Evolutionary conservation across 2,888 invertebrate species (phyloP).

Genomic region (Hedya salicella): DNA sequence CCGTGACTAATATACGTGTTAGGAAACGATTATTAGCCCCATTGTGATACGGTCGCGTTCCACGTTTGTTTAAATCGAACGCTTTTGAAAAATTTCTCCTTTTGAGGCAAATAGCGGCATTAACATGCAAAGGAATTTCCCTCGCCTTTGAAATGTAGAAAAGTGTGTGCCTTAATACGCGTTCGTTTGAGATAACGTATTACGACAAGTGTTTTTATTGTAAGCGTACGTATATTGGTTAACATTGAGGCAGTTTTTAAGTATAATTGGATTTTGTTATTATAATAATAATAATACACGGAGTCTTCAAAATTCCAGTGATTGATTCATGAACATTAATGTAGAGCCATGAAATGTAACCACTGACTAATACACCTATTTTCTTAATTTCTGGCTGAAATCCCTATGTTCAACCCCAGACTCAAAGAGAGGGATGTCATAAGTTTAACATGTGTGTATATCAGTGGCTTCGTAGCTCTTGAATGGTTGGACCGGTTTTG

Average conservation of each 20-base stretch:
- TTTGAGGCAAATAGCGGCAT: slow-evolving; percentile 45
- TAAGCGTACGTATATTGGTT: slow-evolving; percentile 1
- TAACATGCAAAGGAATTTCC: slow-evolving; percentile 40
- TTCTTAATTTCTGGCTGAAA: no score
- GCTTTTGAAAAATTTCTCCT: slow-evolving; percentile 69
- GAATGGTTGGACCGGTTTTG: no score
- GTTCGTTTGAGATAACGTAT: slow-evolving; percentile 13
- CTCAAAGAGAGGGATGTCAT: no score
- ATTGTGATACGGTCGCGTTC: slow-evolving; percentile 64
- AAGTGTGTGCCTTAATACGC: slow-evolving; percentile 28
- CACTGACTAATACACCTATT: no score
- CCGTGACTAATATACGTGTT: slow-evolving; percentile 75
- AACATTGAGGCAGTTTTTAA: neutral
- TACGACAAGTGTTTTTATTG: slow-evolving; percentile 9
- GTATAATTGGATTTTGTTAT: neutral
- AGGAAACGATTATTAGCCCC: slow-evolving; percentile 65
- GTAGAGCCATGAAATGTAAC: no score
- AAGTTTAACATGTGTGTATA: no score
- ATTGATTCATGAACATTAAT: no score
- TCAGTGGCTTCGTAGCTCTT: no score
- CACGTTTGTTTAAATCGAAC: slow-evolving; percentile 64
- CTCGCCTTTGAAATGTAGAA: slow-evolving; percentile 31
- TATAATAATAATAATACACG: no score
- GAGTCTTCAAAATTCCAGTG: no score
- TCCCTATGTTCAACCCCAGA: no score